Conservation (phyloP, 2,113 vertebrate species). For the Cygnus buccinator region DNA sequence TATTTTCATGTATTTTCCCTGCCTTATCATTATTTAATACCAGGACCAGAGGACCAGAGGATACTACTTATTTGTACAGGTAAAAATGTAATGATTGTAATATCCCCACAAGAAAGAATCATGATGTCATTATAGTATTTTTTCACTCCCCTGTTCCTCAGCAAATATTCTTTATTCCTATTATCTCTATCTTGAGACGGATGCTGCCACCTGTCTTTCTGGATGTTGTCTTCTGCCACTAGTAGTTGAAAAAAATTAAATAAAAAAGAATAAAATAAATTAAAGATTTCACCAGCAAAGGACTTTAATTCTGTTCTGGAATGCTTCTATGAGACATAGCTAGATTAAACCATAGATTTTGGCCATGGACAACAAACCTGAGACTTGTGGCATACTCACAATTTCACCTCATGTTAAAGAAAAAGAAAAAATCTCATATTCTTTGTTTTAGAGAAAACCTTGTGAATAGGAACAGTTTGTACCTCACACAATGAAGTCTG, state of each 20-base stretch:
- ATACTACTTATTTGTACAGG: not conserved
- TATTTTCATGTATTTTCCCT: not conserved
- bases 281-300: not conserved
- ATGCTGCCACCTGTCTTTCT: not conserved
- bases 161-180: not conserved
- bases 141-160: not conserved
- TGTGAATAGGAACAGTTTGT: not conserved
- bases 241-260: not conserved
- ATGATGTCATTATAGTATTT: not conserved
- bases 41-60: not conserved
- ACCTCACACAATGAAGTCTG: not conserved
- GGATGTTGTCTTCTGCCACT: not conserved
- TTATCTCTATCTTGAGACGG: not conserved
- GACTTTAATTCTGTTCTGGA: not conserved
- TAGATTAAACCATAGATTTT: not conserved
- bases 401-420: not conserved
- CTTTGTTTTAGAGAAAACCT: not conserved
- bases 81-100: accelerated
- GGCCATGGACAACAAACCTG: not conserved
- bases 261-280: not conserved
- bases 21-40: not conserved
- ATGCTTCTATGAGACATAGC: not conserved
- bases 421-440: not conserved
- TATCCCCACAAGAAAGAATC: not conserved
- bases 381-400: not conserved